Conservation (phyloP, 2,113 vertebrate genomes). For the Carassius gibelio region DNA sequence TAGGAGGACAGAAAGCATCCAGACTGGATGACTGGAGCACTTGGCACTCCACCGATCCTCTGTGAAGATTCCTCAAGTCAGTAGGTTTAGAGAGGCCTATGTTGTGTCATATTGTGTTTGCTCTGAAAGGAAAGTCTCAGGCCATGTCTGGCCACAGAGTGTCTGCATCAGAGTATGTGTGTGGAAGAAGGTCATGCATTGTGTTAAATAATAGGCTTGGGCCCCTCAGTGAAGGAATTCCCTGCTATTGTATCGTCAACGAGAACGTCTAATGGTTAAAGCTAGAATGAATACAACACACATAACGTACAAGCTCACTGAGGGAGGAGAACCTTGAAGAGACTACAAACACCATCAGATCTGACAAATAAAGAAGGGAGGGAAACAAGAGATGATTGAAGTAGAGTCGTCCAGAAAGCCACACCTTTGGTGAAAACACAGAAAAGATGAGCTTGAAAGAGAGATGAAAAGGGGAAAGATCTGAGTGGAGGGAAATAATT, state of each 20-base stretch:
- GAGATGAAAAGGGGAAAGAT: conserved; percentile 40
- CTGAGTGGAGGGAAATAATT: neutral
- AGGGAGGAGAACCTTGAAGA: neutral
- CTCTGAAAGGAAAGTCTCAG: conserved; percentile 7
- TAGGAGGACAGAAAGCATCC: neutral
- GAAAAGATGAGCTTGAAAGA: neutral
- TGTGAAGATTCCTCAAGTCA: neutral
- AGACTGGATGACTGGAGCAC: neutral
- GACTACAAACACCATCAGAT: neutral
- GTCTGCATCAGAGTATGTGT: conserved; percentile 45
- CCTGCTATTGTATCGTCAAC: conserved; percentile 14
- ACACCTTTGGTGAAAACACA: conserved; percentile 39
- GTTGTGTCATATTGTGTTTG: conserved; percentile 1
- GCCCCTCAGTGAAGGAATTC: conserved; percentile 52
- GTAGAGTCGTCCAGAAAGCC: conserved; percentile 27
- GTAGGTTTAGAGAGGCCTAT: neutral
- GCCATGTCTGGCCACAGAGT: conserved; percentile 22
- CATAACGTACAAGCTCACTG: neutral
- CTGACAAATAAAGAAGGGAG: conserved; percentile 1
- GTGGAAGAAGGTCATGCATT: conserved; percentile 25
- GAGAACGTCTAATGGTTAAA: conserved; percentile 26
- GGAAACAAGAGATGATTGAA: conserved; percentile 27
- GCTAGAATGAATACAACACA: conserved; percentile 25
- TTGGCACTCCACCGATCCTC: neutral
- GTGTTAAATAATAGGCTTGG: conserved; percentile 51